Conservation (phyloP, 2,113 vertebrate genomes). For the Australoheros scitulus region DNA sequence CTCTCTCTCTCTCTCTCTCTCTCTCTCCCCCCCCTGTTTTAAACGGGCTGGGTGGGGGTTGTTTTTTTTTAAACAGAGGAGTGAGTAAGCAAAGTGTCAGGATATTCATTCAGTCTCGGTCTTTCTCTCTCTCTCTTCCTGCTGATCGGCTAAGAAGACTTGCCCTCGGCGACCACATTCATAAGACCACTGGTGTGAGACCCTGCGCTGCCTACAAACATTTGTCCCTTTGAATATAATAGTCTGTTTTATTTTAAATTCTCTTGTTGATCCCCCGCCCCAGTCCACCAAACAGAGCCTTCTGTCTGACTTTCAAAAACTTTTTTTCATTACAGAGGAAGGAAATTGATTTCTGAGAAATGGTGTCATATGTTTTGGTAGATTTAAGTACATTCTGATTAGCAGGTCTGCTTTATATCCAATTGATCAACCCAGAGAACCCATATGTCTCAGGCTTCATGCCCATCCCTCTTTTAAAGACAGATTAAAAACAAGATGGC, state of each 20-base stretch:
- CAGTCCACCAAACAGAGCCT: slow-evolving; percentile 35
- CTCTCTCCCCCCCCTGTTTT: slow-evolving; percentile 34
- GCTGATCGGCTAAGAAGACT: slow-evolving; percentile 76
- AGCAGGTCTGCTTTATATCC: neutral
- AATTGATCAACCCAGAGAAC: slow-evolving; percentile 5
- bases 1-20: neutral
- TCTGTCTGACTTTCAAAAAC: slow-evolving; percentile 52
- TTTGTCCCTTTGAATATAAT: slow-evolving; percentile 85
- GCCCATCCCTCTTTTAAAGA: slow-evolving; percentile 37
- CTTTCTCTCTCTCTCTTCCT: slow-evolving; percentile 68
- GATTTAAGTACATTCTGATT: slow-evolving; percentile 9
- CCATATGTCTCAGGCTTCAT: slow-evolving; percentile 36
- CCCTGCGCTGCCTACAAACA: slow-evolving; percentile 88
- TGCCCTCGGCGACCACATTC: slow-evolving; percentile 86
- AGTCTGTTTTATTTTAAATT: slow-evolving; percentile 64
- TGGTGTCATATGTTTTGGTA: neutral
- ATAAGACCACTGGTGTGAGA: slow-evolving; percentile 84
- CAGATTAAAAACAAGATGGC: slow-evolving; percentile 51
- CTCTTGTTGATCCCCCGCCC: slow-evolving; percentile 70
- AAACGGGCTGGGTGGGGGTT: slow-evolving; percentile 61
- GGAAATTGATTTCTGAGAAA: slow-evolving; percentile 60
- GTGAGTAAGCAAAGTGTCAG: slow-evolving; percentile 76
- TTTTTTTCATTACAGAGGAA: slow-evolving; percentile 78
- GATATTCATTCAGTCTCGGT: slow-evolving; percentile 88
- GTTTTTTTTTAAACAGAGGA: slow-evolving; percentile 67